Evolutionary conservation across 2,888 invertebrate genomes (phyloP), one percentile per base, ranked within the genome.

Genomic region (Orchestes rusci): DNA sequence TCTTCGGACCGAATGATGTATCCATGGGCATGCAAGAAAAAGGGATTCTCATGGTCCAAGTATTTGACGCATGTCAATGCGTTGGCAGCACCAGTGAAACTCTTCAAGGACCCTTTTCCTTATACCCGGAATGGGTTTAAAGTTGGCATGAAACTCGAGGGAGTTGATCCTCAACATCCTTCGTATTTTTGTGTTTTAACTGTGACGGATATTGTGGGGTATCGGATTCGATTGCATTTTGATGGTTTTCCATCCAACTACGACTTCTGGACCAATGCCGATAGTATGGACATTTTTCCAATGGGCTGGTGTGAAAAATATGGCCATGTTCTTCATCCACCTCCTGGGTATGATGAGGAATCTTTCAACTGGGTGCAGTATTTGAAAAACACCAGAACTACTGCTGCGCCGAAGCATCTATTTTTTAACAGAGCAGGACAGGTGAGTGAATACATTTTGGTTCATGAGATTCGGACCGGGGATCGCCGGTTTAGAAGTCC

Each of bases 191-290:
- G 93, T 64, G 91, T 92, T 16, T 77, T 91, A 40, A 85, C 85
- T 1, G 84, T 95, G 17, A 79, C 82, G 1, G 87, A 89, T 27
- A 80, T 86, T 50, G 75, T 77, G 61, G 93, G 93, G 1, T 88
- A 84, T 65, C 75, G 95, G 37, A 68, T 95, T 60, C 77, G 90
- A 52, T 70, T 96, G 38, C 89, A 89, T 66, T 95, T 96, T 66
- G 94, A 95, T 69, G 93, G 91, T 16, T 95, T 85, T 65, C 80
- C 85, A 0, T 85, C 85, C 45, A 77, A 82, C 62, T 88, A 88
- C 61, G 93, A 95, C 68, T 95, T 89, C 68, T 96, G 95, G 94
- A 79, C 84, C 27, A 92, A 94, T 66, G 87, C 89, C 0, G 90
- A 94, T 65, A 88, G 87, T n/a, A 75, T 80, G 60, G 88, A 92